phyloP scores from a whole-genome alignment of 2,113 vertebrate genomes.

The Salvator merianae region DNA sequence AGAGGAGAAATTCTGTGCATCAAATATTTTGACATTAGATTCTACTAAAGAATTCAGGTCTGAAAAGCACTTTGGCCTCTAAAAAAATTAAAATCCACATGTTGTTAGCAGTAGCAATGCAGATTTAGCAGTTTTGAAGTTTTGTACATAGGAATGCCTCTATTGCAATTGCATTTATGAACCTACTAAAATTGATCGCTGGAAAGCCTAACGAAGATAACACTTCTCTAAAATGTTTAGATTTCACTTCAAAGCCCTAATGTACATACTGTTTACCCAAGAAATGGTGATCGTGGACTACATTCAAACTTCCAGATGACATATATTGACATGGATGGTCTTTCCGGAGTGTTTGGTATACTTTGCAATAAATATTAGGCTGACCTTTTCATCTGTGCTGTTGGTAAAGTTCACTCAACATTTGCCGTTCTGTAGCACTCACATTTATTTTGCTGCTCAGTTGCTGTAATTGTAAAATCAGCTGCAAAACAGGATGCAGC shows the following conservation, averaged over 20 bases:
- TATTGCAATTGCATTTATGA: not conserved
- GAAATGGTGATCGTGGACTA: not conserved
- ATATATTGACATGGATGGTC: not conserved
- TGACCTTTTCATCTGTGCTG: constrained; percentile 2
- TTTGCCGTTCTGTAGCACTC: not conserved
- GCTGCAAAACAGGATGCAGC: not conserved
- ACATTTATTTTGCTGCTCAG: not conserved
- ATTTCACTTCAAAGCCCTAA: not conserved
- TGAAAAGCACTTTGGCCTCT: not conserved
- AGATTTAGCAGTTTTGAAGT: not conserved
- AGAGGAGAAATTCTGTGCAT: not conserved
- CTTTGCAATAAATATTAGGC: not conserved
- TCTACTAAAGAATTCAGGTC: not conserved
- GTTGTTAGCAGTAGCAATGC: not conserved
- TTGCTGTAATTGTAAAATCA: not conserved
- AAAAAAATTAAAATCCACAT: constrained; percentile 1
- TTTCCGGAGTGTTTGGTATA: not conserved
- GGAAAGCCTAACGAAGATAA: not conserved
- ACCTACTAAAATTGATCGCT: not conserved
- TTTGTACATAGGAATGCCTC: not conserved
- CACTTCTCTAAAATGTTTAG: not conserved
- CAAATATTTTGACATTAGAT: not conserved
- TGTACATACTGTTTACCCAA: not conserved
- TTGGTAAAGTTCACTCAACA: not conserved
- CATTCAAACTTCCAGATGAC: not conserved